These are phyloP conservation scores for Phaethornis superciliosus DNA, from an alignment of 2,113 vertebrate species.

Conservation along the genomic window DNA sequence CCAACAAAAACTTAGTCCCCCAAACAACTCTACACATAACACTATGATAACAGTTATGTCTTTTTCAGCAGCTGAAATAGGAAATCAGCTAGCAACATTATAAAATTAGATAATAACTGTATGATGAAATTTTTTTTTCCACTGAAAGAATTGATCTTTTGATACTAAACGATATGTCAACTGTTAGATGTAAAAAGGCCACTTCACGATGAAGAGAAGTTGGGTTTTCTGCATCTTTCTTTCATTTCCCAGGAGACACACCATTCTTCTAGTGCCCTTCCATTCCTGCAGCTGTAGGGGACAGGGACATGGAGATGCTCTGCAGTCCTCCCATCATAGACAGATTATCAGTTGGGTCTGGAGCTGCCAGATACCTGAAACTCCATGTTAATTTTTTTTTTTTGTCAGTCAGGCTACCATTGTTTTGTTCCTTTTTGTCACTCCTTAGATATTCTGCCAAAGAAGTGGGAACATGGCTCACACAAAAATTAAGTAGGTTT, in stretches of 20 bases:
- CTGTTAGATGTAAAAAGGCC: too few relatives aligned
- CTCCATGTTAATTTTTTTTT: rapidly evolving
- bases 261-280: too few relatives aligned
- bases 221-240: rapidly evolving
- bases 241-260: background rate
- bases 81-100: background rate
- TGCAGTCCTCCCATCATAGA: too few relatives aligned
- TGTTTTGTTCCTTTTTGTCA: background rate
- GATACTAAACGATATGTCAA: background rate
- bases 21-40: background rate
- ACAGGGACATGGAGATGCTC: rapidly evolving
- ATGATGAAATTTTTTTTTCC: background rate
- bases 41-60: background rate
- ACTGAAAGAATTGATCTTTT: background rate
- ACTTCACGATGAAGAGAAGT: background rate
- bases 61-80: background rate
- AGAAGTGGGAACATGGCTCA: background rate
- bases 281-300: rapidly evolving
- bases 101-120: background rate
- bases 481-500: background rate
- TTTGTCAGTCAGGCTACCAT: background rate
- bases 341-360: background rate
- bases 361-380: background rate
- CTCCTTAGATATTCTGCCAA: background rate
- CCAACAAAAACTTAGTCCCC: rapidly evolving